Evolutionary conservation across 2,797 vertebrate genomes (phyloP).

Genomic region (Tragelaphus eurycerus): DNA sequence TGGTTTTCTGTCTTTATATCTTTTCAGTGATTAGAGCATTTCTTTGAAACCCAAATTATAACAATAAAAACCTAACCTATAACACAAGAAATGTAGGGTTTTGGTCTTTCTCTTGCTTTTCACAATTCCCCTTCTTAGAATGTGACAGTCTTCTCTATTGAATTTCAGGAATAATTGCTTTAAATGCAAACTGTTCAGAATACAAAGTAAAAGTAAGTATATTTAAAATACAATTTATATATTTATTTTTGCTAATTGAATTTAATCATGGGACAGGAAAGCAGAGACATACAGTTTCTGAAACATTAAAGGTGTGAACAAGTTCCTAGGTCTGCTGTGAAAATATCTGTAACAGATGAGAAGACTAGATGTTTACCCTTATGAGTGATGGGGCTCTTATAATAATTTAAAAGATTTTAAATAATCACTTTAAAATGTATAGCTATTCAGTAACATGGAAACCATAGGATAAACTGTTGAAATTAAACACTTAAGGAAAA

Average conservation of each 20-base stretch:
- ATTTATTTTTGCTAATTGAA: neutral
- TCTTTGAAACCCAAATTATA: constrained; percentile 21
- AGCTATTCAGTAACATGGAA: neutral
- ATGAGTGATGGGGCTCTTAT: neutral
- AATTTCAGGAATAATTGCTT: neutral
- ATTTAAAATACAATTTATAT: neutral
- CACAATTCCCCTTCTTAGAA: neutral
- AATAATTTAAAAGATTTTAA: constrained; percentile 8
- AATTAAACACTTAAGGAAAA: neutral
- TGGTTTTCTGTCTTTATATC: neutral
- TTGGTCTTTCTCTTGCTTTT: constrained; percentile 14
- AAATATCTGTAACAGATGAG: neutral
- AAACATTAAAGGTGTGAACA: neutral
- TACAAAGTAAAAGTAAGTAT: neutral
- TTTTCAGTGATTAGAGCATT: constrained; percentile 2
- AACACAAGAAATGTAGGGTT: neutral
- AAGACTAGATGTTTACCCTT: neutral
- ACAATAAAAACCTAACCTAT: neutral
- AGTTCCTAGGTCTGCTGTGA: neutral
- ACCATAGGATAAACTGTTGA: neutral
- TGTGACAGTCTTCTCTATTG: neutral
- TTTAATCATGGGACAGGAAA: neutral
- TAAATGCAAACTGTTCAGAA: neutral
- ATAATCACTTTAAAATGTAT: neutral
- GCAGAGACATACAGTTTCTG: neutral